Evolutionary conservation across 2,797 vertebrate genomes (phyloP).

Genomic region (Enteromius treurensis): DNA sequence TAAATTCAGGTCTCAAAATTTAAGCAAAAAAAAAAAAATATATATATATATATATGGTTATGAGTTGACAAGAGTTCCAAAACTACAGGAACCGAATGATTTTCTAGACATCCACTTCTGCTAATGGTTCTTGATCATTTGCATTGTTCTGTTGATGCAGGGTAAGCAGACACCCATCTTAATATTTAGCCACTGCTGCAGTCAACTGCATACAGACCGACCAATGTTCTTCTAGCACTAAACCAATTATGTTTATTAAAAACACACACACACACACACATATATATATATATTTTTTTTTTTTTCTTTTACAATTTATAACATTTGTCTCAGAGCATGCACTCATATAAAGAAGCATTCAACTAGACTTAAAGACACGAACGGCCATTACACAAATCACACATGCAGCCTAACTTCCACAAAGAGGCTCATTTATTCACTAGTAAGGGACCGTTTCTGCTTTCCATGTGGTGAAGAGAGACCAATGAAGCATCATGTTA

Average conservation of each 20-base stretch:
- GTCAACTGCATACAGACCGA: neutral
- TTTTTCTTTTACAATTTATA: too few species aligned
- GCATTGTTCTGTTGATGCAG: neutral
- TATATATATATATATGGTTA: neutral
- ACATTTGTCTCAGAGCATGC: too few species aligned
- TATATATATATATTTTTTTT: too few species aligned
- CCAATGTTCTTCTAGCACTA: neutral
- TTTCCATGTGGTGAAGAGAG: conserved; percentile 67
- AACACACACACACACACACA: too few species aligned
- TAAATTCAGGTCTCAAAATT: neutral
- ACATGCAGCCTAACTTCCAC: conserved; percentile 56
- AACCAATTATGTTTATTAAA: neutral
- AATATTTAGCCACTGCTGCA: neutral
- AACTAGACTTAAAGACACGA: neutral
- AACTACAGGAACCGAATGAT: neutral
- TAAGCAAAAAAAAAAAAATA: neutral
- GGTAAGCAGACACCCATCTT: neutral
- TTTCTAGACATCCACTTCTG: neutral
- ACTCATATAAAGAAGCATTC: neutral
- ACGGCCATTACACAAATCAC: neutral
- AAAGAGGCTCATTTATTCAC: conserved; percentile 51
- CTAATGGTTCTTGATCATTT: neutral
- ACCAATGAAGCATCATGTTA: conserved; percentile 73
- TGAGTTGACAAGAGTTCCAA: neutral
- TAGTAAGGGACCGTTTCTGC: conserved; percentile 64